phyloP scores from a whole-genome alignment of 2,888 invertebrate species.

The Dasysyrphus albostriatus region DNA sequence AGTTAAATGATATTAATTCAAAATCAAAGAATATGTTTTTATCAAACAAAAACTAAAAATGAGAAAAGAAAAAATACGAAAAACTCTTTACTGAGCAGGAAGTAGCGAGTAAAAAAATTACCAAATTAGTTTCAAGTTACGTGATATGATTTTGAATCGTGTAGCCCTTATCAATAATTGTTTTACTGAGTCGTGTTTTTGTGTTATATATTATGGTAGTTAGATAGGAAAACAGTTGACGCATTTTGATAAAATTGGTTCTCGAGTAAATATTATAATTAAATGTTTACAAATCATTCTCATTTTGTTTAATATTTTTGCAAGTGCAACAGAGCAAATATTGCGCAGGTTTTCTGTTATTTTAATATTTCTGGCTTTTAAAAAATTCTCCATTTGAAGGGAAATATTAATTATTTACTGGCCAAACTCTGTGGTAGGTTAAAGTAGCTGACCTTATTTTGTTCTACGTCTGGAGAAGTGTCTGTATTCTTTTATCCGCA shows the following conservation, averaged over 20 bases:
- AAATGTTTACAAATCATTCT: not conserved
- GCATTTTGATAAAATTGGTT: conserved; percentile 27
- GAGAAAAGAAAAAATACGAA: too few species aligned
- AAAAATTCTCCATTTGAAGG: not conserved
- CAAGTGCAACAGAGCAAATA: not conserved
- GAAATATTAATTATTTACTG: not conserved
- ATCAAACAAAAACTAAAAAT: too few species aligned
- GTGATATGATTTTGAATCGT: conserved; percentile 33
- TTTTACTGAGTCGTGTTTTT: conserved; percentile 12
- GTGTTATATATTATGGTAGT: not conserved
- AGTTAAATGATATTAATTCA: too few species aligned
- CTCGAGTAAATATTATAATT: conserved; percentile 5
- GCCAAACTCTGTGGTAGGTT: too few species aligned
- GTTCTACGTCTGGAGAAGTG: too few species aligned
- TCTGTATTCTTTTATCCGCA: too few species aligned
- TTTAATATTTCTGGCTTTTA: not conserved
- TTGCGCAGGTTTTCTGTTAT: not conserved
- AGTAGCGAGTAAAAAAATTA: conserved; percentile 2
- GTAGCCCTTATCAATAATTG: conserved; percentile 21
- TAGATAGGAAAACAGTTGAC: conserved; percentile 28
- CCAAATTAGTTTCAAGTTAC: conserved; percentile 12
- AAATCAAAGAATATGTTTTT: too few species aligned
- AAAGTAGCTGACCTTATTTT: too few species aligned
- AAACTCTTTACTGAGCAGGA: not conserved
- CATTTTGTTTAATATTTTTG: not conserved